Evolutionary conservation across 2,113 vertebrate species (phyloP), one percentile per base, ranked within the genome.

Genomic region (Catharus bicknelli): DNA sequence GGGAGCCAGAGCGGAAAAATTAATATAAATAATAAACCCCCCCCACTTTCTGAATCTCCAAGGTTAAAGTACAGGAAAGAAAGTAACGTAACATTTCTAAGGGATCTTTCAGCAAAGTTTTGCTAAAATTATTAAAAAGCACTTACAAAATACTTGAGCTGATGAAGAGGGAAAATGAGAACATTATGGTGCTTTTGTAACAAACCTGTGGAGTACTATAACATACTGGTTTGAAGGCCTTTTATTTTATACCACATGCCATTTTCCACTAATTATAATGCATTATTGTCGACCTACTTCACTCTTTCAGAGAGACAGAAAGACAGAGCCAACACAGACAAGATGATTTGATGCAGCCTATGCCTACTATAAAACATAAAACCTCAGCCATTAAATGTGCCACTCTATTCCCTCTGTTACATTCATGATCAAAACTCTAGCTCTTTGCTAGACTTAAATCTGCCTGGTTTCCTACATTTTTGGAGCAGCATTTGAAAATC

Each of bases 1-100:
- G 78, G 92, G 83, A 96, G 61, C 54, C 83, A 81, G 63, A 79
- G 67, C 95, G 72, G 85, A 94, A 96, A 90, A 95, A 90, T 91
- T 63, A 82, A 85, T 94, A 89, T 86, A 93, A 95, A 91, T 93
- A 94, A 86, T 78, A 82, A 50, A 43, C 4, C 20, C 0, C 14
- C 51, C 68, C n/a, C 32, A 81, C 6, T 45, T 87, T 66, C 81
- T 83, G 48, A 70, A 73, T 90, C 86, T 82, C 36, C 40, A 89
- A 64, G 36, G 48, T 86, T 70, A 57, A 55, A 73, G 48, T 23
- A 86, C 50, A 94, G 32, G 42, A 78, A 64, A 75, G 29, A 86
- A 86, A 73, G 27, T 13, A 85, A 68, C 36, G 82, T 27, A 73
- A 76, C 42, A 90, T 63, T 89, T 96, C 83, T 75, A 85, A 59